Evolutionary conservation across 2,888 invertebrate genomes (phyloP), one percentile per base, ranked within the genome.

Genomic region (Selenia dentaria): DNA sequence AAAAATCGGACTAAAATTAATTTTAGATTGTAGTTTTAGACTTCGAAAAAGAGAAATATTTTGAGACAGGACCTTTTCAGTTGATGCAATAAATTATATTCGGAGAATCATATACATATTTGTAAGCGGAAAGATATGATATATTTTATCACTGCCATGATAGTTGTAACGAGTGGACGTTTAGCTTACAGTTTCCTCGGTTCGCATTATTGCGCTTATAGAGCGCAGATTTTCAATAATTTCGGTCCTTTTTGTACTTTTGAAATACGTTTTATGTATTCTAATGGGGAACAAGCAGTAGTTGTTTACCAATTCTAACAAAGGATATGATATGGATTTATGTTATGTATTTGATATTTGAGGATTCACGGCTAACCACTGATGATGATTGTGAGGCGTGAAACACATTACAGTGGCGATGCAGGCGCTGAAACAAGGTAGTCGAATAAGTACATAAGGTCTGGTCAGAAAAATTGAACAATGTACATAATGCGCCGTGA

Each of bases 121-220:
- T 54, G 54, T 79, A 77, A 76, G 72, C 57, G 63, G 69, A 67
- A 74, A 73, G 65, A 76, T 72, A 59, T 63, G 64, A 73, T 84
- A 84, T 86, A 83, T 85, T 85, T 83, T 84, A 73, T 79, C 87
- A 90, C 85, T 87, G 89, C 87, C 88, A 79, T 79, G 62, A 71
- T 82, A 83, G 74, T 75, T 64, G 62, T 79, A 77, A 16, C 16
- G 22, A 33, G 27, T 11, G 1, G n/a, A 29, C 54, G 57, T 62
- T 64, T 4, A 37, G 13, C 8, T 27, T 28, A 16, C 16, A 16
- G 16, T 20, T 12, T 28, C 6, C 6, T 25, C n/a, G 9, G 10
- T 37, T 27, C 61, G 70, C 54, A 63, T 64, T 61, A 51, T 16
- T 16, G 16, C 16, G 2, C 22, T 8, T 22, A 8, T 22, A 8